Conservation (phyloP, 2,113 vertebrate species). For the Phoenicopterus ruber region DNA sequence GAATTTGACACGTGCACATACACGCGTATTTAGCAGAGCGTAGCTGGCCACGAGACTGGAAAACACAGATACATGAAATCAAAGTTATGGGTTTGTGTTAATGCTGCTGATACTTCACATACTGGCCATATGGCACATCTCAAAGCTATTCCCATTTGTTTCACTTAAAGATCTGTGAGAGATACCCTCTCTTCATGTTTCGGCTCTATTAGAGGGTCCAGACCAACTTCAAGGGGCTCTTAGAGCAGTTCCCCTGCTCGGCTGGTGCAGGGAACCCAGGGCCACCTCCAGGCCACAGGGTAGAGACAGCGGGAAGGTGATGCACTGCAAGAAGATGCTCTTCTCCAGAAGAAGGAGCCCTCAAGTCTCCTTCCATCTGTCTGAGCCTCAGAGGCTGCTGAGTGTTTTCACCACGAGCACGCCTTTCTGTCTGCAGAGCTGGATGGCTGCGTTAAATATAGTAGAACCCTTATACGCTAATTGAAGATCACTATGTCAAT, state of each 20-base stretch:
- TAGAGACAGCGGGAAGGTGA: rapidly evolving
- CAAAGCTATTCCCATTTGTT: neutral
- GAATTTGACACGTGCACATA: neutral
- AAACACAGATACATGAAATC: neutral
- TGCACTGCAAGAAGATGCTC: neutral
- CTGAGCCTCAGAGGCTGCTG: neutral
- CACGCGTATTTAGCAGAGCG: neutral
- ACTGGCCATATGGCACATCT: neutral
- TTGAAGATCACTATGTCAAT: neutral
- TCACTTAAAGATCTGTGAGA: neutral
- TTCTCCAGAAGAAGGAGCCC: neutral
- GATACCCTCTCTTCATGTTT: rapidly evolving
- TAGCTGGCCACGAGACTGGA: neutral
- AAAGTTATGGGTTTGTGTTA: neutral
- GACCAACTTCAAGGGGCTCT: neutral
- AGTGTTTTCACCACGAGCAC: neutral
- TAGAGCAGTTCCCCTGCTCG: rapidly evolving
- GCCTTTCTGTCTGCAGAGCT: neutral
- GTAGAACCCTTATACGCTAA: neutral
- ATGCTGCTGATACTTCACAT: neutral
- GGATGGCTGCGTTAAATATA: neutral
- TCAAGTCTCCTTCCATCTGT: neutral
- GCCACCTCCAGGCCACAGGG: neutral
- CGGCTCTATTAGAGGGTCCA: neutral
- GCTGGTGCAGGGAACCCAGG: neutral